Base-by-base conservation (phyloP, 2,797 vertebrate species). In the Chaenodraco wilsoni region DNA sequence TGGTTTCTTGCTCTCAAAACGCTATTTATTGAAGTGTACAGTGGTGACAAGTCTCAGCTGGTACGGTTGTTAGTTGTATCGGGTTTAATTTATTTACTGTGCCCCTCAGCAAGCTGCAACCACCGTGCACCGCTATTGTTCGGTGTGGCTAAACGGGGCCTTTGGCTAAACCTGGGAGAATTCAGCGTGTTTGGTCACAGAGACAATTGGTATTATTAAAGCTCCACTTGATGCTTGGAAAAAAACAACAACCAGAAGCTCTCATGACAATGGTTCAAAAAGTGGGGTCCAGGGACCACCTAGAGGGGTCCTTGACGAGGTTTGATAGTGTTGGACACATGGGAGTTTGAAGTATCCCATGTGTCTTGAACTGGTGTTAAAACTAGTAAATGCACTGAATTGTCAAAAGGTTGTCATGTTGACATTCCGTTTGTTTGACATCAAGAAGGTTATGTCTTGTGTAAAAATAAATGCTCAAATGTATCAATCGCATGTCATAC, bases 71-170 rank as follows among this genome's bases (percentile, higher is more conserved):
- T 1, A 0, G 8, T 44, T 0, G 61, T 48, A 17, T 52, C 60
- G 4, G 41, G 3, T 21, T 54, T 9, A 15, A 3, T 67, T 49
- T 52, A 75, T 61, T 58, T 52, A 76, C 66, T 17, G 71, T 60
- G 54, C 43, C 60, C 33, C 54, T 14, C 67, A 0, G 41, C 13
- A 3, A 27, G 71, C 68, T 33, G n/a, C 43, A 27, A 27, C 27
- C 27, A 5, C 21, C 15, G 43, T 14, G 48, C 41, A 41, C 64
- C 19, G 54, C 84, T 78, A 76, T 90, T 91, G 89, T 91, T 87
- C 69, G 50, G 74, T 9, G 51, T 56, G 70, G 80, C 81, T 74
- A 50, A 46, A 76, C 56, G 1, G 79, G 86, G 86, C 87, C 83
- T 72, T 68, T 41, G 23, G 76, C 79, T 80, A 21, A 66, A 83